Evolutionary conservation across 2,797 vertebrate genomes (phyloP), one percentile per base, ranked within the genome.

Genomic region (Alca torda): DNA sequence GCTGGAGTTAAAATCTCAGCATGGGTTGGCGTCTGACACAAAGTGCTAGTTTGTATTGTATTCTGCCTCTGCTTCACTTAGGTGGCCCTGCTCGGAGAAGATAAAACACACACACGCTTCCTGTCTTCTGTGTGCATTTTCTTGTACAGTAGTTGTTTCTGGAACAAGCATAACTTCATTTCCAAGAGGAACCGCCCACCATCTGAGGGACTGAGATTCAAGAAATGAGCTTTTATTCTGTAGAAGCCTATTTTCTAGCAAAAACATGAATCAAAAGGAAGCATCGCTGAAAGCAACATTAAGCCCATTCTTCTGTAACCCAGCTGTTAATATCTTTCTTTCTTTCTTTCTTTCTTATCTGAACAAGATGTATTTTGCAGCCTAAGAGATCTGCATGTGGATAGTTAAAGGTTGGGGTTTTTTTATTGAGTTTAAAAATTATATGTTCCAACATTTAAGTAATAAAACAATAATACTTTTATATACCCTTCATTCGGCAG

Each of bases 81-180:
- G 97, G 96, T 98, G 97, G 97, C 96, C 97, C 76, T 67, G 53
- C 75, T 87, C 37, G 7, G 67, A 87, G 64, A 51, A 96, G 93
- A 97, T 97, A 95, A 97, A 97, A 96, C 86, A 95, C 89, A 95
- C 95, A 94, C 83, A 77, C 3, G 1, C 89, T 97, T 98, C 96
- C 97, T 97, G 96, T 93, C 96, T 95, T 96, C 89, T 92, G n/a
- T 75, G 80, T 82, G 69, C 72, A 0, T 86, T 89, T 92, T 93
- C 94, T 94, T 95, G 56, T 91, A 76, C 88, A 76, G 96, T 92
- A 95, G 89, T 97, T 97, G 87, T 97, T 97, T 96, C 97, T 97
- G 96, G 96, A 97, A 96, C 91, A 87, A 94, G 73, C 96, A 84
- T 61, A 90, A 89, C 80, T 94, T 95, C 33, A 82, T 94, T 96